A percentile compares a stretch with the other conserved stretches of the same genome.
phyloP scores from a whole-genome alignment of 2,113 vertebrate species.

The Limnothrissa miodon region DNA sequence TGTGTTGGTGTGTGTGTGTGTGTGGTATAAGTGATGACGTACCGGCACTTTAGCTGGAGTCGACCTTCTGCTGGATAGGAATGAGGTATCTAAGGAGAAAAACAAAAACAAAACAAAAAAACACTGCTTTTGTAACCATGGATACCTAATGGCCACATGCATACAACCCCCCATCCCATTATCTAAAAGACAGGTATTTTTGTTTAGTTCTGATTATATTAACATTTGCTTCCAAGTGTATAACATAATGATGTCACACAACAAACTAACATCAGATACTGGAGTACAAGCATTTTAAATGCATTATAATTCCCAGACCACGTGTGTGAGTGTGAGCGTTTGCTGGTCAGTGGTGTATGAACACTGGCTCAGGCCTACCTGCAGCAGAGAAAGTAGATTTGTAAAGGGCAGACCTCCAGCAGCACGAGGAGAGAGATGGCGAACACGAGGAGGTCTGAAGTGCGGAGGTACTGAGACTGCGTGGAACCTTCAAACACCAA shows the following conservation, averaged over 20 bases:
- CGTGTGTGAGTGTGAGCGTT: neutral
- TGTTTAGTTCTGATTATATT: neutral
- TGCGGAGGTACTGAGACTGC: conserved; percentile 41
- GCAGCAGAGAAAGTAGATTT: conserved; percentile 37
- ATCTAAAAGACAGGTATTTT: neutral
- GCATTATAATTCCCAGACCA: neutral
- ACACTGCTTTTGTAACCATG: neutral
- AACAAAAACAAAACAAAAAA: conserved; percentile 50
- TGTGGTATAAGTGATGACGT: neutral
- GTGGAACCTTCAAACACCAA: conserved; percentile 57
- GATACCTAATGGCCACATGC: neutral
- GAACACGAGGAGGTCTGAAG: conserved; percentile 43
- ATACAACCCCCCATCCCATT: neutral
- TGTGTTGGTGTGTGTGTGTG: neutral
- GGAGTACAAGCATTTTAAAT: neutral
- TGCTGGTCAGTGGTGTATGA: neutral
- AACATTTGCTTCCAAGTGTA: neutral
- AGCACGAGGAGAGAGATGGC: conserved; percentile 25
- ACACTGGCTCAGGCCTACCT: neutral
- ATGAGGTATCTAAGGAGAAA: conserved; percentile 72
- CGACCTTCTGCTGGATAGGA: conserved; percentile 72
- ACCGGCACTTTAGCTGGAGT: conserved; percentile 66
- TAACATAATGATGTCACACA: too few species aligned
- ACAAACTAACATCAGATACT: too few species aligned
- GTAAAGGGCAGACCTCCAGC: conserved; percentile 27